Base-by-base conservation (phyloP, 2,888 invertebrate species). In the Platynereis dumerilii region DNA sequence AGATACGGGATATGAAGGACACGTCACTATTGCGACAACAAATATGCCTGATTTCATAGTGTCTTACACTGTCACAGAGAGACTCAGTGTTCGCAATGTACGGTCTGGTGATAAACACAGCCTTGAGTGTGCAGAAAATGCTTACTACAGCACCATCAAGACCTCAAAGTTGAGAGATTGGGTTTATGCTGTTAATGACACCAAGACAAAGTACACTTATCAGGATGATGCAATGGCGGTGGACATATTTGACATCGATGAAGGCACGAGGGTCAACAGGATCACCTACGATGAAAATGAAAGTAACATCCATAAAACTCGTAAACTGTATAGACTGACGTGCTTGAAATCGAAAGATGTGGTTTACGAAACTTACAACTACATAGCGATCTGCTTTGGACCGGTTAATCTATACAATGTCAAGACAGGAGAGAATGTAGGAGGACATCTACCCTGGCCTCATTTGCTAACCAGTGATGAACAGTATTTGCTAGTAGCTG, bases 1-100 rank as follows among this genome's bases (percentile, higher is more conserved):
- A 20, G 48, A 48, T n/a, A 48, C 48, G 17, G 48, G 48, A 5
- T 48, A 10, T 48, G 48, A 48, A 7, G 48, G 48, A n/a, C 48
- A 48, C 17, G 48, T 48, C 3, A 22, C 48, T 5, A 48, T 48
- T 20, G 48, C 48, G 3, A 20, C 48, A 5, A 48, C 48, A 5
- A 22, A 48, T 22, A 48, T 48, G 48, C 48, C 48, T 12, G 48
- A 48, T 48, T 22, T 20, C 17, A 3, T 48, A 5, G n/a, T 48
- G 5, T 20, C 48, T 10, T 48, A 48, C 22, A 48, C 48, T 20
- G 22, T 48, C 5, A 22, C 22, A 48, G 48, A 48, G 7, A 48
- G 22, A 22, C 48, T 48, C 5, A 5, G 20, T 20, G 22, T 48
- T 7, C 7, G n/a, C 3, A 48, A 48, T 48, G 17, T 48, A 3